Evolutionary conservation across 1,140 invertebrate species (phyloP).

Genomic region (Trichonephila clavipes): DNA sequence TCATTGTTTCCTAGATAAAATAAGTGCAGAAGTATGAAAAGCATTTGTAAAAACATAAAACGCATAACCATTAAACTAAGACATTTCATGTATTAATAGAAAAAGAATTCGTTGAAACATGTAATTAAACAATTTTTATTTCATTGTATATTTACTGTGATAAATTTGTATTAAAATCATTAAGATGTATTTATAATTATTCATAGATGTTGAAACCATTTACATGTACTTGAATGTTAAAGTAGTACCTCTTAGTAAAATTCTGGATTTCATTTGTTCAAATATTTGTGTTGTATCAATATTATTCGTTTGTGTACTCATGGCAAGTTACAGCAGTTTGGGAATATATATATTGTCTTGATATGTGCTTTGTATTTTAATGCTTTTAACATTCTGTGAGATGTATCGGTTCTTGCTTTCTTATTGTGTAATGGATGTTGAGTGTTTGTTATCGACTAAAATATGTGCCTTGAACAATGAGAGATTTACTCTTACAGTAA

Average conservation of each 20-base stretch:
- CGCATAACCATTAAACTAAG: background rate
- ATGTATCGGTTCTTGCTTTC: too few species aligned
- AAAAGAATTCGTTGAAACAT: background rate
- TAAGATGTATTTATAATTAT: background rate
- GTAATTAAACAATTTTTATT: conserved; percentile 3
- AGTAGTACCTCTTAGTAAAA: background rate
- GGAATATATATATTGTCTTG: too few species aligned
- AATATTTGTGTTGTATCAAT: background rate
- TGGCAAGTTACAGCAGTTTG: too few species aligned
- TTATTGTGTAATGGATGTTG: too few species aligned
- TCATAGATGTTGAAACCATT: background rate
- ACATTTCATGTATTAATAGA: conserved; percentile 11
- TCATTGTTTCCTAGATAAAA: conserved; percentile 79
- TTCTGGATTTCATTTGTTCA: background rate
- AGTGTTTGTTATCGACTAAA: too few species aligned
- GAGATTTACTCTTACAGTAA: too few species aligned
- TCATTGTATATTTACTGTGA: conserved; percentile 58
- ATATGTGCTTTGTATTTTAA: too few species aligned
- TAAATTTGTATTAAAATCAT: conserved; percentile 51
- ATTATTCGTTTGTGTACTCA: too few species aligned
- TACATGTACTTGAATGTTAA: conserved; percentile 17
- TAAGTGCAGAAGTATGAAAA: conserved; percentile 74
- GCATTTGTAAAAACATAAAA: background rate
- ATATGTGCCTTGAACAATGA: too few species aligned
- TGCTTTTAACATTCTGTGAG: too few species aligned